These are phyloP conservation scores for Alouatta palliata DNA, from an alignment of 2,113 vertebrate species.

Conservation along the genomic window DNA sequence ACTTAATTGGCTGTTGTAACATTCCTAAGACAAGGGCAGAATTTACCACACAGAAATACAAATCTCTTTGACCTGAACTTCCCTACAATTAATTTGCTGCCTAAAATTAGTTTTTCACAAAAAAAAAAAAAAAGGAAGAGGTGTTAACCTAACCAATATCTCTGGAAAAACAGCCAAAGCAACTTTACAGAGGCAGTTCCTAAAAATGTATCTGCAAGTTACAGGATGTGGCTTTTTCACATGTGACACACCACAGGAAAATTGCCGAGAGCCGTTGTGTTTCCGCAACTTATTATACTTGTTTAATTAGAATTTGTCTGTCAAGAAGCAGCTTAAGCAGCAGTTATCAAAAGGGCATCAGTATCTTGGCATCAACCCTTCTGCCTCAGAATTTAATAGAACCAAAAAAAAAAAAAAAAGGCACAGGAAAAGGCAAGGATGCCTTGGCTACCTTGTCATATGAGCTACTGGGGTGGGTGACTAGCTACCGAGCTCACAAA, in stretches of 20 bases:
- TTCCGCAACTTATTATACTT: slow-evolving; percentile 55
- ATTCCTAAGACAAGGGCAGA: slow-evolving; percentile 15
- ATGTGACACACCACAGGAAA: slow-evolving; percentile 64
- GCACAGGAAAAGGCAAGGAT: not conserved
- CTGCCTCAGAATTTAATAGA: slow-evolving; percentile 67
- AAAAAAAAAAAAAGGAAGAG: not conserved
- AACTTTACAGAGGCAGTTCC: slow-evolving; percentile 41
- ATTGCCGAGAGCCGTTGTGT: not conserved
- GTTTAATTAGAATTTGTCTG: slow-evolving; percentile 77
- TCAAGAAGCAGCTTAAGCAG: slow-evolving; percentile 69
- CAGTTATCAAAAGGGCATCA: slow-evolving; percentile 70
- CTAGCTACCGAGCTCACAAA: not conserved
- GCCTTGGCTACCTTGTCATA: not conserved
- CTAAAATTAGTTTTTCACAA: slow-evolving; percentile 60
- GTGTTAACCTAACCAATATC: slow-evolving; percentile 50
- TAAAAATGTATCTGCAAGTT: slow-evolving; percentile 70
- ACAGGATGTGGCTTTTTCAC: slow-evolving; percentile 58
- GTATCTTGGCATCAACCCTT: slow-evolving; percentile 48
- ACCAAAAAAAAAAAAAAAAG: not conserved
- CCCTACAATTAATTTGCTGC: slow-evolving; percentile 49
- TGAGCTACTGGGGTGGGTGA: not conserved
- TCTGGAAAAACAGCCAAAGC: slow-evolving; percentile 61
- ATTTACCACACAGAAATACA: slow-evolving; percentile 37
- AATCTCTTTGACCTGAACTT: slow-evolving; percentile 65
- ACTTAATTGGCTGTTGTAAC: not conserved